A percentile compares a stretch with the other conserved stretches of the same genome.
Evolutionary conservation across 2,797 vertebrate species (phyloP).

Genomic region (Etheostoma nigrum): DNA sequence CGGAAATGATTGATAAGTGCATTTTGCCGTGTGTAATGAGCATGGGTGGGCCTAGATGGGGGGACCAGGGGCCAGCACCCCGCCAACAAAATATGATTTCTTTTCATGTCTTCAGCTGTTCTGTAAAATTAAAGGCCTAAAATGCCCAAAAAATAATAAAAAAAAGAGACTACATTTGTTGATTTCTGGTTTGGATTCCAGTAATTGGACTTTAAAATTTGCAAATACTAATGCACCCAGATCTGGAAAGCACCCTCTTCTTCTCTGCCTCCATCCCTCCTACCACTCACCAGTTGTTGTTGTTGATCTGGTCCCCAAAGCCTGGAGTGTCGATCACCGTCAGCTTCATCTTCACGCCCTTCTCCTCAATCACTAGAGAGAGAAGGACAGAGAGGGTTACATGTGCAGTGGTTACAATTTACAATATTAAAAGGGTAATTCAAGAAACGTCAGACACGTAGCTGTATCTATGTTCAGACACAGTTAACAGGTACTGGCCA

Average conservation of each 20-base stretch:
- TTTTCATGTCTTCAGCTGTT: too few species aligned
- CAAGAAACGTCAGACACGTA: background rate
- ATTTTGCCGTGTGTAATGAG: too few species aligned
- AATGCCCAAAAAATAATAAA: too few species aligned
- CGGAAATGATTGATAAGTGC: too few species aligned
- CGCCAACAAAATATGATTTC: too few species aligned
- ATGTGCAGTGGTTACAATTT: background rate
- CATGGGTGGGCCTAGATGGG: too few species aligned
- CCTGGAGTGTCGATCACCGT: slow-evolving; percentile 96
- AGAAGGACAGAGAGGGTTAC: background rate
- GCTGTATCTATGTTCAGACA: too few species aligned
- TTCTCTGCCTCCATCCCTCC: background rate
- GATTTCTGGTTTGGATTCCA: background rate
- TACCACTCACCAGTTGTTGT: slow-evolving; percentile 91
- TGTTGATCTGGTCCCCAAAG: slow-evolving; percentile 98
- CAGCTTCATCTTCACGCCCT: slow-evolving; percentile 97
- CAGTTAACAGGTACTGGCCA: too few species aligned
- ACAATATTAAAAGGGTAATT: background rate
- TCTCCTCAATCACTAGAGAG: slow-evolving; percentile 94
- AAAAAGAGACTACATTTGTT: background rate
- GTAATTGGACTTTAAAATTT: background rate
- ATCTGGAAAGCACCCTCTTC: background rate
- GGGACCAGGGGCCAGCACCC: too few species aligned
- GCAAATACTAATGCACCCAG: background rate
- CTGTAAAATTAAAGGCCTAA: too few species aligned